These are phyloP conservation scores for Raja brachyura DNA, from an alignment of 2,113 vertebrate genomes.

Conservation along the genomic window DNA sequence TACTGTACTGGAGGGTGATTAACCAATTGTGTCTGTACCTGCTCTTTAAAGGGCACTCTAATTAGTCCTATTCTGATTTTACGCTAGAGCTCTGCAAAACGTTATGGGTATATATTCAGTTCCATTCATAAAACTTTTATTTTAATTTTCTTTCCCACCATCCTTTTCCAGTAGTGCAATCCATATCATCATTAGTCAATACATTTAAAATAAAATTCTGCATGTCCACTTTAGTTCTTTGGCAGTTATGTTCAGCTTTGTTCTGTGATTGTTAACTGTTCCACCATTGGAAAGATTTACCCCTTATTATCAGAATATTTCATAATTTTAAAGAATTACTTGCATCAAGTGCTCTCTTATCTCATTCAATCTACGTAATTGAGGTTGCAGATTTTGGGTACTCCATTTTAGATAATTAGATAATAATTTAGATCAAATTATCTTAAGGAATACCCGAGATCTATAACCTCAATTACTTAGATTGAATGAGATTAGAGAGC, in stretches of 20 bases:
- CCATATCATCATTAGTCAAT: not conserved
- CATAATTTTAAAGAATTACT: not conserved
- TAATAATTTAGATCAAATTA: not conserved
- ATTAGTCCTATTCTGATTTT: not conserved
- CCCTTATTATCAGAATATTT: not conserved
- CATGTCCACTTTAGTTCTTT: not conserved
- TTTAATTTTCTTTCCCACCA: not conserved
- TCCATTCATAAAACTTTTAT: not conserved
- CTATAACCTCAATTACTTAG: not conserved
- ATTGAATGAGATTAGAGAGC: not conserved
- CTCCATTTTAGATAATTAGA: not conserved
- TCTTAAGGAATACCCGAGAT: not conserved
- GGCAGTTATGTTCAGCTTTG: not conserved
- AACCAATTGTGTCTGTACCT: not conserved
- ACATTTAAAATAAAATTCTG: not conserved
- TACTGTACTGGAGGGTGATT: not conserved
- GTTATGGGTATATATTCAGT: not conserved
- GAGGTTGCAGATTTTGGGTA: not conserved
- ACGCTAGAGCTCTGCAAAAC: not conserved
- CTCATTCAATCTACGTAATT: not conserved
- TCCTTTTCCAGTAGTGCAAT: not conserved
- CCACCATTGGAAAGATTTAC: not conserved
- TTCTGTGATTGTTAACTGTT: no score
- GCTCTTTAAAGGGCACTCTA: not conserved
- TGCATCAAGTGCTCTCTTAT: not conserved